Conservation (phyloP, 1,140 invertebrate species). For the Hestina assimilis region DNA sequence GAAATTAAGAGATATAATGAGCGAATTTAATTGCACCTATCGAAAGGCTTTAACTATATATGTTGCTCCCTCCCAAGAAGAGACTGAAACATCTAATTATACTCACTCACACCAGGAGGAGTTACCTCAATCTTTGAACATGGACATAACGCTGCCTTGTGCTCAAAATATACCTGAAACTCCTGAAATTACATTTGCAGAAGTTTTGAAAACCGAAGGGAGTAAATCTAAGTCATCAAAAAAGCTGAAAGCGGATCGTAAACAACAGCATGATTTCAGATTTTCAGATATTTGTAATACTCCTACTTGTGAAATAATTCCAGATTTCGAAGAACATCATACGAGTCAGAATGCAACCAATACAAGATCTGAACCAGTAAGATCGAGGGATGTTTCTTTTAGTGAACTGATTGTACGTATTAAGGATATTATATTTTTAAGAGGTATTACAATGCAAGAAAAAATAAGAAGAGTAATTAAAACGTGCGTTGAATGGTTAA, state of each 20-base stretch:
- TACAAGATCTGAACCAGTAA: too few species aligned
- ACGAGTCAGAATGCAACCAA: neutral
- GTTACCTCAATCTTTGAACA: neutral
- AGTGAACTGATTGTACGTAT: neutral
- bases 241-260: too few species aligned
- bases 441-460: neutral
- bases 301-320: too few species aligned
- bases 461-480: neutral
- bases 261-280: too few species aligned
- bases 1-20: slow-evolving; percentile 15
- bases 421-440: neutral
- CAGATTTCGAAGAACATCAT: too few species aligned
- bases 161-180: neutral
- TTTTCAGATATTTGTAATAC: too few species aligned
- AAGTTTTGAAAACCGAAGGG: neutral
- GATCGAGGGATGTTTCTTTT: neutral
- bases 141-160: neutral
- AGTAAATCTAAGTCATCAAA: neutral
- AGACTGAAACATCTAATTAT: neutral
- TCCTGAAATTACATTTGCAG: neutral
- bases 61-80: neutral
- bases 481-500: neutral
- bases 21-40: slow-evolving; percentile 11
- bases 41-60: slow-evolving; percentile 10
- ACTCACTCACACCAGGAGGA: too few species aligned